phyloP scores from a whole-genome alignment of 2,797 vertebrate species.

The Anas acuta region DNA sequence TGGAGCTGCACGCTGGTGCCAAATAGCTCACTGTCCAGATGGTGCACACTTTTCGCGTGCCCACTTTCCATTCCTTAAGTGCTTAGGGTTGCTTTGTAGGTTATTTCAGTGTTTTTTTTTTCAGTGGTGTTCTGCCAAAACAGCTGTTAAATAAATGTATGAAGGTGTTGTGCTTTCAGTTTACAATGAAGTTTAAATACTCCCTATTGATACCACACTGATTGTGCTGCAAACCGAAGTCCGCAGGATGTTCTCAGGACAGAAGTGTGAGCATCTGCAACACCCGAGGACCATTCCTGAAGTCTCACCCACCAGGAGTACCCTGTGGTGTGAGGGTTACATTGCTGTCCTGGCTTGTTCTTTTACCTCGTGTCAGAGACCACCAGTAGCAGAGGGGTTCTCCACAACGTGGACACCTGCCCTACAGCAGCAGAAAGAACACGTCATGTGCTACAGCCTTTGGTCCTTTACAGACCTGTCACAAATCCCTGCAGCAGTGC shows the following conservation, averaged over 20 bases:
- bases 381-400: neutral
- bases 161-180: constrained; percentile 4
- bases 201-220: neutral
- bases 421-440: neutral
- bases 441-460: neutral
- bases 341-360: neutral
- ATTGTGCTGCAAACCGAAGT: neutral
- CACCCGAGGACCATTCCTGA: neutral
- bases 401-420: neutral
- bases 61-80: constrained; percentile 20
- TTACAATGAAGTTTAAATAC: neutral
- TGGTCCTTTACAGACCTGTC: neutral
- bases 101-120: neutral
- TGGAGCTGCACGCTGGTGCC: neutral
- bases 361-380: neutral
- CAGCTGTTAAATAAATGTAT: constrained; percentile 51
- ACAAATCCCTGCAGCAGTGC: neutral
- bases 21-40: neutral
- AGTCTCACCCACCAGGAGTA: neutral
- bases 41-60: neutral
- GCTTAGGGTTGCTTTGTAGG: constrained; percentile 33
- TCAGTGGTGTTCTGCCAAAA: constrained; percentile 8
- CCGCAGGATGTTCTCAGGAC: neutral
- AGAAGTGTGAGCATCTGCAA: neutral
- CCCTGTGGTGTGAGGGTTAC: neutral